Evolutionary conservation across 2,797 vertebrate species (phyloP), one percentile per base, ranked within the genome.

Genomic region (Argentina silus): DNA sequence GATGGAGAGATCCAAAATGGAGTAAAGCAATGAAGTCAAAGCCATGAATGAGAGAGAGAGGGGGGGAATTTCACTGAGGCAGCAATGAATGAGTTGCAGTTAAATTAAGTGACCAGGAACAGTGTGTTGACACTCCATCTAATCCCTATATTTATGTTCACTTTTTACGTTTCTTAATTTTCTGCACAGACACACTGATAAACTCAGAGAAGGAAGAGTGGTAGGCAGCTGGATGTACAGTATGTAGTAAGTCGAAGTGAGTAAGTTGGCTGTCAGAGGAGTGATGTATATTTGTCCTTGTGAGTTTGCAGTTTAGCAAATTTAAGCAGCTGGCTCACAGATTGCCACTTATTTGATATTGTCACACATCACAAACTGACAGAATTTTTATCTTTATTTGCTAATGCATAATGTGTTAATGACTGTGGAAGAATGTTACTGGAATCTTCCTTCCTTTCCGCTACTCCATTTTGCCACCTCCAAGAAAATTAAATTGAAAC

Each of bases 1-100:
- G 87, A 95, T 99, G 66, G 97, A 99, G 92, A 94, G 96, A 77
- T 99, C 97, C 69, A 99, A 99, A 91, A 98, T 99, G 97, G 97
- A 99, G 85, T 99, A 88, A 17, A 67, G 36, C 9, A 1, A 17
- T 3, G 55, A 27, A 61, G 47, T 10, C 44, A 61, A 42, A 69
- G 62, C 17, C 17, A 56, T n/a, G 72, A 64, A 56, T 81, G 71
- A 73, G 7, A 43, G 47, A 65, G 64, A 23, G 63, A 79, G 78
- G 61, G 70, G 12, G 43, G 64, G 67, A 12, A 45, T 67, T 78
- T 72, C 36, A 71, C 75, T 63, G 61, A 85, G 73, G 81, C 81
- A 75, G 71, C 67, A 14, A 73, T 64, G 64, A 80, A 82, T 75
- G 78, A 64, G 0, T 65, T 78, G 59, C 36, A 48, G 43, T 50